These are phyloP conservation scores for Aptenodytes patagonicus DNA, from an alignment of 2,113 vertebrate genomes.

Conservation along the genomic window DNA sequence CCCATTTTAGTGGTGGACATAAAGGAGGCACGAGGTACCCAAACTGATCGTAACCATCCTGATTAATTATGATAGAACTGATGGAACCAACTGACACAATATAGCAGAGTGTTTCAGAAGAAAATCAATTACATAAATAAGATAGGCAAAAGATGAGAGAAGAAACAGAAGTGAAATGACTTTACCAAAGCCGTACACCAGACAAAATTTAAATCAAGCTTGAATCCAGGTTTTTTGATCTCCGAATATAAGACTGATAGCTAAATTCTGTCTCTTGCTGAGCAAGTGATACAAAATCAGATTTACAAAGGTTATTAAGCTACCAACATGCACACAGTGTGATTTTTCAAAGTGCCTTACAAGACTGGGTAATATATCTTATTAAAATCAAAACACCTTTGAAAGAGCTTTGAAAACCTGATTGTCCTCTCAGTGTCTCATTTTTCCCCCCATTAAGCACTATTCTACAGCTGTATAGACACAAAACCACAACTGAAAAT, in stretches of 20 bases:
- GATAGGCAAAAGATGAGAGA: not conserved
- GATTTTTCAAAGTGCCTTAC: constrained; percentile 34
- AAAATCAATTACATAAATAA: not conserved
- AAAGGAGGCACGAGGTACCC: not conserved
- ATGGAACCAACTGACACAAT: not conserved
- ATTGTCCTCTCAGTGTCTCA: not conserved
- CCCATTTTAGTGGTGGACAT: not conserved
- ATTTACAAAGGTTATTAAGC: constrained; percentile 54
- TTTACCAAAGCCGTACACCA: not conserved
- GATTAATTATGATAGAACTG: not conserved
- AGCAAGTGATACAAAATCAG: constrained; percentile 35
- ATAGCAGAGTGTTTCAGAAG: not conserved
- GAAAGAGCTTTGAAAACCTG: constrained; percentile 27
- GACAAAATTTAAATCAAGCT: not conserved
- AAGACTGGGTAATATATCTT: not conserved
- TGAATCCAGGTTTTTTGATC: constrained; percentile 20
- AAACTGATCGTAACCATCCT: not conserved
- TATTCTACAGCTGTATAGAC: not conserved
- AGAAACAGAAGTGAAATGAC: not conserved
- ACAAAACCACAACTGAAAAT: not conserved
- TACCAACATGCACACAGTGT: not conserved
- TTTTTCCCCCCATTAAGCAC: not conserved
- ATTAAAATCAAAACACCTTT: constrained; percentile 45
- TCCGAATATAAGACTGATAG: not conserved
- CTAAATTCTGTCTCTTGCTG: not conserved